Evolutionary conservation across 1,140 invertebrate species (phyloP), one percentile per base, ranked within the genome.

Genomic region (Pachypeltis micranthus): DNA sequence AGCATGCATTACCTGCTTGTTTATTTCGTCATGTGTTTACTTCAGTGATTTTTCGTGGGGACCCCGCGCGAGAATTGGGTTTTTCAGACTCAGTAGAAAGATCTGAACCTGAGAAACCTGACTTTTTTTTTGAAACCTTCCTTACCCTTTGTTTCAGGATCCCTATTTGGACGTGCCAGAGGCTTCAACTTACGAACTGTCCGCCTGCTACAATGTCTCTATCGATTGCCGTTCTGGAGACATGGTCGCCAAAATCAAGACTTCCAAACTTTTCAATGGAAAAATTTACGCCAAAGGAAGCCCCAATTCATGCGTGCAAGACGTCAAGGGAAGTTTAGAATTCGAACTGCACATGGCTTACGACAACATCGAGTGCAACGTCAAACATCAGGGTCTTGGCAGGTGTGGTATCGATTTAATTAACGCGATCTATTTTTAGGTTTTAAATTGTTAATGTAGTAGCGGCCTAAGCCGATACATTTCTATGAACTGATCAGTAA

Each of bases 261-360:
- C 92, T 2, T 92, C 87, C 61, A 93, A 92, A 73, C 78, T 95
- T 2, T 95, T 95, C 77, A 88, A 91, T 72, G 93, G 93, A 47
- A 95, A 95, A 76, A 89, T 95, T 56, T 95, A 95, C 76, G 91
- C 90, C 19, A 94, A 94, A 72, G 88, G 90, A 12, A 89, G 89
- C 67, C 91, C 91, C 19, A 93, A 93, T 72, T 91, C 89, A 1
- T 96, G 92, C 74, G 87, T 93, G 0, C 81, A 87, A 58, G 91
- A 96, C 72, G 84, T 93, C 2, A 85, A 85, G 67, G 85, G 85
- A 67, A 85, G 86, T 65, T 75, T 93, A 54, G 89, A 92, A 72
- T 93, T 94, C 72, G 89, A 91, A 73, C 75, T 94, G 34, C 83
- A 84, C 62, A 90, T 94, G 87, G 86, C 85, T n/a, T 93, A 92